Base-by-base conservation (phyloP, 64 coral and sea anemone species). In the Catalaphyllia jardinei region DNA sequence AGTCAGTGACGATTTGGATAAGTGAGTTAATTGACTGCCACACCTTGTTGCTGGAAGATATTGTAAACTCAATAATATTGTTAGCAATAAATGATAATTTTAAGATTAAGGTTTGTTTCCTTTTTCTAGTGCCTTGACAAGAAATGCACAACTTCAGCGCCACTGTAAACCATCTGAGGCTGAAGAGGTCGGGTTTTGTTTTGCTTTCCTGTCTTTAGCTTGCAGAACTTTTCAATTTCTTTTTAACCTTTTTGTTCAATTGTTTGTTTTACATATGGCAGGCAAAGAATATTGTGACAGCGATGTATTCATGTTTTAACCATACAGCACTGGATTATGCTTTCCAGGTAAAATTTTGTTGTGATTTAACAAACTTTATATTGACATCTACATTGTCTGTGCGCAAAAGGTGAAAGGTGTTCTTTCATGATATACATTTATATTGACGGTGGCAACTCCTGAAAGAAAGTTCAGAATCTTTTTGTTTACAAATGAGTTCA, bases 321-420 rank as follows among this genome's bases (percentile, higher is more conserved):
- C 96, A 98, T 74, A 95, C 89, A 27, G 92, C 96, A 50, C 29
- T 98, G 84, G 96, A 98, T 88, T 98, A 98, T 89, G 77, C 96
- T 67, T 98, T 98, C 80, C 96, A 95, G 82, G 96, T 98, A 61
- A 62, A 46, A 71, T 11, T 3, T 10, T 35, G 54, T 57, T 13
- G 1, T 57, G 10, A 12, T 57, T 16, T 12, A 14, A 57, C 52
- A 55, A 11, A 11, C 4, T 55, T 11, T 14, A 9, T 4, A 9
- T 55, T 55, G 38, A 39, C 38, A 8, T 9, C 54, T 57, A 2
- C 54, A 57, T 57, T 57, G 54, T 12, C 10, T 57, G 54, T 57
- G 54, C 0, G 54, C 54, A 57, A 7, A 0, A 57, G 11, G 52
- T 55, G 10, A 8, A 14, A 55, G 52, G 52, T 55, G 2, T 55